Conservation (phyloP, 2,797 vertebrate genomes). For the Coccyzus lansbergi region DNA sequence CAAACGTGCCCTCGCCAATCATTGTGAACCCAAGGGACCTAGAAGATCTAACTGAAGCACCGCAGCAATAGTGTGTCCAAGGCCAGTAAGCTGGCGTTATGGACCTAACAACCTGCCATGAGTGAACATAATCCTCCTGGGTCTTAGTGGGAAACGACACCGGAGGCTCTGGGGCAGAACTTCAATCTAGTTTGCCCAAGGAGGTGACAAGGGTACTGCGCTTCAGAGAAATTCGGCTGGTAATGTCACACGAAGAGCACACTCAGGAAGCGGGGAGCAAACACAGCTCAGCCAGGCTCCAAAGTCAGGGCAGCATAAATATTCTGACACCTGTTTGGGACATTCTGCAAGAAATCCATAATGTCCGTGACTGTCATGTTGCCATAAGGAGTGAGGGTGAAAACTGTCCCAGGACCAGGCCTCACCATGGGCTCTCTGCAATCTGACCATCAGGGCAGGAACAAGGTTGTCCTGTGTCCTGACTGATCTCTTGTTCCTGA, state of each 20-base stretch:
- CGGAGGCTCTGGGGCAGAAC: too few species aligned
- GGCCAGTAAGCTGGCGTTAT: too few species aligned
- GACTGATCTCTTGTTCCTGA: too few species aligned
- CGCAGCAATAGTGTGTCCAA: too few species aligned
- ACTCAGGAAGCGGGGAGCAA: neutral
- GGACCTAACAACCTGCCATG: too few species aligned
- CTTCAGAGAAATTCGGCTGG: neutral
- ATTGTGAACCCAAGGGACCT: too few species aligned
- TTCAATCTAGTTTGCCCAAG: too few species aligned
- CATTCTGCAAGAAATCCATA: neutral
- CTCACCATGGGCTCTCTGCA: neutral
- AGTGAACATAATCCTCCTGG: too few species aligned
- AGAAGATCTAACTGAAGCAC: too few species aligned
- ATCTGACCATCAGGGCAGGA: neutral
- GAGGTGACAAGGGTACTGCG: neutral
- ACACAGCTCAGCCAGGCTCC: neutral
- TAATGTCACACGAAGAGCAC: neutral
- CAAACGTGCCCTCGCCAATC: too few species aligned
- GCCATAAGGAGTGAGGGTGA: rapidly evolving
- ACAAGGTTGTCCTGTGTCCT: rapidly evolving
- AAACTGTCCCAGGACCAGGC: neutral
- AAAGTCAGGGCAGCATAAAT: neutral
- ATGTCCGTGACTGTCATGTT: neutral
- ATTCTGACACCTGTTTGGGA: neutral
- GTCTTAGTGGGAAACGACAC: too few species aligned